Evolutionary conservation across 2,797 vertebrate species (phyloP).

Genomic region (Bovichtus diacanthus): DNA sequence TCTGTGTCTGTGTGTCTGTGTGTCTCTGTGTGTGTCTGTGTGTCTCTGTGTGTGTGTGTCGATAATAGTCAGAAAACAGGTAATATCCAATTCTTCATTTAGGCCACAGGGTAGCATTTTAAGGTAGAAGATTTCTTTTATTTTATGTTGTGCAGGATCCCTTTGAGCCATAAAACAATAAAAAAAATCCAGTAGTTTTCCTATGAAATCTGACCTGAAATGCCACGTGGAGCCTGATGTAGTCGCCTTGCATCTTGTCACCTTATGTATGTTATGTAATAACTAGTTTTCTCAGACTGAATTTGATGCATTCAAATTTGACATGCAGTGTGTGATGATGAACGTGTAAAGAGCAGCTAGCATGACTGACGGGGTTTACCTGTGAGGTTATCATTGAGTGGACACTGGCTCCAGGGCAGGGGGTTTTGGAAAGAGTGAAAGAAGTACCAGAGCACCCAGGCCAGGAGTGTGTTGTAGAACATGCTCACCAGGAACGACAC

Average conservation of each 20-base stretch:
- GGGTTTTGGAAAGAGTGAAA: constrained; percentile 93
- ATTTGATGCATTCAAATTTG: not conserved
- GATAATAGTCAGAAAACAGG: no score
- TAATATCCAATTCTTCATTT: no score
- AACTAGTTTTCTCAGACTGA: not conserved
- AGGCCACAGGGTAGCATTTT: no score
- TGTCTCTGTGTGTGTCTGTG: no score
- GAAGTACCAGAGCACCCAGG: constrained; percentile 94
- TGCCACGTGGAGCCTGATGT: not conserved
- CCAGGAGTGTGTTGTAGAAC: constrained; percentile 91
- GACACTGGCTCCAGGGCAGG: constrained; percentile 91
- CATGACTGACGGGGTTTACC: constrained; percentile 73
- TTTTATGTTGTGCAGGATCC: constrained; percentile 1
- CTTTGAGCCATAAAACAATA: constrained; percentile 36
- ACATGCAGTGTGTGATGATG: not conserved
- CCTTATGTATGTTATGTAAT: not conserved
- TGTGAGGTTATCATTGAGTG: constrained; percentile 83
- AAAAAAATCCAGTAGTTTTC: not conserved
- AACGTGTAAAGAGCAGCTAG: not conserved
- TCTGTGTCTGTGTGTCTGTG: no score
- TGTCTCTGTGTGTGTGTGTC: no score
- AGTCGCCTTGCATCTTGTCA: not conserved
- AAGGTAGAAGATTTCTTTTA: no score
- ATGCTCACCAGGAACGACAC: constrained; percentile 86
- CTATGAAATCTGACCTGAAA: constrained; percentile 5